phyloP scores from a whole-genome alignment of 2,797 vertebrate species.

The Mallotus villosus region DNA sequence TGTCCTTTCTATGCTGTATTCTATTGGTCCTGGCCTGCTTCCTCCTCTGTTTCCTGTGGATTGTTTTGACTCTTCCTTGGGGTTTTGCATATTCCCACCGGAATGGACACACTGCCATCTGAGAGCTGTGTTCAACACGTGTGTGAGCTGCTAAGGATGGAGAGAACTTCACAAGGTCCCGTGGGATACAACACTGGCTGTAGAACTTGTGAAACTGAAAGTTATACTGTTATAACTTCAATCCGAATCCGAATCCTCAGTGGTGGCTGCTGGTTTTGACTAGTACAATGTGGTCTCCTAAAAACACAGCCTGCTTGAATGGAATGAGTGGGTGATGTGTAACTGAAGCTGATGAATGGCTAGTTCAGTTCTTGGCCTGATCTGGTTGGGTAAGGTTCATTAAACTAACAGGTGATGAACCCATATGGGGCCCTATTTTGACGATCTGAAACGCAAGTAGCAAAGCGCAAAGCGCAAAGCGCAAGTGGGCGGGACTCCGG shows the following conservation, averaged over 20 bases:
- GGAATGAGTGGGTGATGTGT: too few relatives aligned
- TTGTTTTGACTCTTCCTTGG: conserved; percentile 3
- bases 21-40: neutral
- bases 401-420: too few relatives aligned
- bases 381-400: too few relatives aligned
- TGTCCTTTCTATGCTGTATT: neutral
- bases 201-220: neutral
- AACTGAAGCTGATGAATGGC: too few relatives aligned
- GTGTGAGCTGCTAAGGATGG: neutral
- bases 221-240: neutral
- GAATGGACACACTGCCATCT: neutral
- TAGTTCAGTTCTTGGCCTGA: too few relatives aligned
- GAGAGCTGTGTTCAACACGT: neutral
- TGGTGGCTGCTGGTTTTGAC: neutral
- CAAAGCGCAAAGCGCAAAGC: too few relatives aligned
- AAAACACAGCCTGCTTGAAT: too few relatives aligned
- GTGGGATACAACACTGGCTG: neutral
- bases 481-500: too few relatives aligned
- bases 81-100: neutral
- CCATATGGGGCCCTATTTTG: too few relatives aligned
- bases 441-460: too few relatives aligned
- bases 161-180: neutral
- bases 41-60: neutral
- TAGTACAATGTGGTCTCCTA: too few relatives aligned
- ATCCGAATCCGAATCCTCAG: neutral